Evolutionary conservation across 1,140 invertebrate genomes (phyloP).

Genomic region (Pseudachorutes palmiensis): DNA sequence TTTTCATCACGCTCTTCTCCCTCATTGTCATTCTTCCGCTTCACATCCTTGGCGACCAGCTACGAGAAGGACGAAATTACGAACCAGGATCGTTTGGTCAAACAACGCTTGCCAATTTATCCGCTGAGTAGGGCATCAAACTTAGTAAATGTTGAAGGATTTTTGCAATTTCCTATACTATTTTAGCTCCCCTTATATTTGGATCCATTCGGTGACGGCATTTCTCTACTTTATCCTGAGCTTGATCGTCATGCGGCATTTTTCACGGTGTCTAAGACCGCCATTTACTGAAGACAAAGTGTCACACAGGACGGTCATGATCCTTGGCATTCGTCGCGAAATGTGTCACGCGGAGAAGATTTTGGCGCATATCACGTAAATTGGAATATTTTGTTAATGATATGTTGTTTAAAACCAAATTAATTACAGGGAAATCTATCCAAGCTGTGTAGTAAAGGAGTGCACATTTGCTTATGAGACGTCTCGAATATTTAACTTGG

Average conservation of each 20-base stretch:
- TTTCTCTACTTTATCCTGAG: constrained; percentile 74
- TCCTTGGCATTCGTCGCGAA: constrained; percentile 65
- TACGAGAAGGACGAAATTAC: not conserved
- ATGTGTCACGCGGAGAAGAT: constrained; percentile 63
- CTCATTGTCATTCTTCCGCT: constrained; percentile 67
- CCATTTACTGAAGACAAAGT: constrained; percentile 38
- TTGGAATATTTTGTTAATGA: constrained; percentile 10
- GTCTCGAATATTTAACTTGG: constrained; percentile 65
- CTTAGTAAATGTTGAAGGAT: too few species aligned
- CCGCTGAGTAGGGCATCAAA: not conserved
- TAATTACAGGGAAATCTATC: constrained; percentile 65
- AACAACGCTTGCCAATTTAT: constrained; percentile 19
- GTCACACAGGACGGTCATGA: constrained; percentile 65
- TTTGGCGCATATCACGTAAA: constrained; percentile 52
- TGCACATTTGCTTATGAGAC: constrained; percentile 84
- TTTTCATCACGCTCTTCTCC: constrained; percentile 66
- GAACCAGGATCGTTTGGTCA: not conserved
- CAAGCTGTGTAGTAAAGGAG: constrained; percentile 72
- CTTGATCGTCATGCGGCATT: constrained; percentile 71
- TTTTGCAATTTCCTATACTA: too few species aligned
- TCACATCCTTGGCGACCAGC: constrained; percentile 57
- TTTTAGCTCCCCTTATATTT: constrained; percentile 69
- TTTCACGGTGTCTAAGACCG: constrained; percentile 47
- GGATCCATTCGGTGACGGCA: constrained; percentile 78
- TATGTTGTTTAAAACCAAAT: not conserved